These are phyloP conservation scores for Sarcophaga rosellei DNA, from an alignment of 2,888 invertebrate genomes.

Conservation along the genomic window DNA sequence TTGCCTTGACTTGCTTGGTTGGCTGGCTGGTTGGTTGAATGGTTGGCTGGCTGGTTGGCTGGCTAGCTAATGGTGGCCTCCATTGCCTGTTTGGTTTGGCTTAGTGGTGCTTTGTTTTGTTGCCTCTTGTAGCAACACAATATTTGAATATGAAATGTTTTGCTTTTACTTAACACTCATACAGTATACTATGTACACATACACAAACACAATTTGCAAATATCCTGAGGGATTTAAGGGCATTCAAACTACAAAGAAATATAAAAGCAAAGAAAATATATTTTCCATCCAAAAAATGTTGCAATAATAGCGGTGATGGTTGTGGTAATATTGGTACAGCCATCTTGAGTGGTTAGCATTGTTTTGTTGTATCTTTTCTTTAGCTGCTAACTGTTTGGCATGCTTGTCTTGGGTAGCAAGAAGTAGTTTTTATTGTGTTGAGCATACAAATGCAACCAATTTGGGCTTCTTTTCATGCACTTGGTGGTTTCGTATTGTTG, in stretches of 20 bases:
- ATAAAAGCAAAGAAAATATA: not conserved
- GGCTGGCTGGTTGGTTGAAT: conserved; percentile 15
- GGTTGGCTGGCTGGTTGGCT: not conserved
- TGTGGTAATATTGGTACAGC: conserved; percentile 10
- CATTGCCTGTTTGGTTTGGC: conserved; percentile 18
- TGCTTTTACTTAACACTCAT: not conserved
- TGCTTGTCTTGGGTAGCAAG: conserved; percentile 23
- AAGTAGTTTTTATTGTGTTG: conserved; percentile 41
- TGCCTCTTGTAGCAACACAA: not conserved
- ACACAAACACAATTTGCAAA: conserved; percentile 14
- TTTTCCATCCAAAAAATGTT: not conserved
- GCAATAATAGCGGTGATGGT: conserved; percentile 24
- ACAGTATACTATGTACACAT: too few species aligned
- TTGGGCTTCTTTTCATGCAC: conserved; percentile 58
- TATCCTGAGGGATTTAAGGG: conserved; percentile 42
- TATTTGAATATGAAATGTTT: conserved; percentile 54
- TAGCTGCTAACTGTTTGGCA: not conserved
- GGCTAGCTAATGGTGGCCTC: conserved; percentile 30
- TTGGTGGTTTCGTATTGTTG: conserved; percentile 51
- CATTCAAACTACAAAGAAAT: conserved; percentile 17
- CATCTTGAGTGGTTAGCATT: conserved; percentile 40
- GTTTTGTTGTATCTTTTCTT: conserved; percentile 16
- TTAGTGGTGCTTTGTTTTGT: not conserved
- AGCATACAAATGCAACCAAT: conserved; percentile 62
- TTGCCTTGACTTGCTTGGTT: conserved; percentile 47